These are phyloP conservation scores for Rhincodon typus DNA, from an alignment of 2,797 vertebrate species.

Conservation along the genomic window DNA sequence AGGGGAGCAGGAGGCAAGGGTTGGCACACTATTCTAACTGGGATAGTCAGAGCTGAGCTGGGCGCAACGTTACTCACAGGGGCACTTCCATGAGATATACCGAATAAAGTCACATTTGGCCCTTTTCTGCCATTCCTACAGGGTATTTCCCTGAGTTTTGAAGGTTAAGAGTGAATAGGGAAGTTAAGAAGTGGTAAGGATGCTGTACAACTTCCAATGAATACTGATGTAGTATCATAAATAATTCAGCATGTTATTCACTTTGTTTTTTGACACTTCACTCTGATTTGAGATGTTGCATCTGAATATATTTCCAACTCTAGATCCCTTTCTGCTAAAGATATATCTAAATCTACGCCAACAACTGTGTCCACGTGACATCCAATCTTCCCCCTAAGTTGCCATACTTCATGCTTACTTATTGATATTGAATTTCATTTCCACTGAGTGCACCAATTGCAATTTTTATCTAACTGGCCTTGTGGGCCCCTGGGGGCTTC, in stretches of 20 bases:
- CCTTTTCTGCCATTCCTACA: background rate
- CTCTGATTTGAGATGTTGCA: background rate
- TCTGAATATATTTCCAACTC: background rate
- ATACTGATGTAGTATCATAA: background rate
- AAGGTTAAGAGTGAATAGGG: background rate
- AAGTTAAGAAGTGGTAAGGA: background rate
- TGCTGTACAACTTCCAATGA: background rate
- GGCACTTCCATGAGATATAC: background rate
- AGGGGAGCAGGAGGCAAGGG: background rate
- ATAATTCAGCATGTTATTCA: background rate
- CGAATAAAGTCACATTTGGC: background rate
- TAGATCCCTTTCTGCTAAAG: background rate
- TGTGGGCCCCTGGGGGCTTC: background rate
- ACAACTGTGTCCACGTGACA: background rate
- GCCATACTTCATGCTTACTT: background rate
- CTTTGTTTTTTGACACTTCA: background rate
- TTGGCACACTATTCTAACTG: background rate
- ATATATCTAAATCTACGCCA: background rate
- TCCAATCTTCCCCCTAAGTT: background rate
- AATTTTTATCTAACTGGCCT: background rate
- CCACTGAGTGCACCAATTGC: background rate
- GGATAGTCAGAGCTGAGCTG: background rate
- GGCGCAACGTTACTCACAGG: background rate
- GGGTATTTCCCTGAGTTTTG: no score
- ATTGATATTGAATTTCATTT: background rate